Conservation (phyloP, 2,888 invertebrate species). For the Epinotia demarniana region DNA sequence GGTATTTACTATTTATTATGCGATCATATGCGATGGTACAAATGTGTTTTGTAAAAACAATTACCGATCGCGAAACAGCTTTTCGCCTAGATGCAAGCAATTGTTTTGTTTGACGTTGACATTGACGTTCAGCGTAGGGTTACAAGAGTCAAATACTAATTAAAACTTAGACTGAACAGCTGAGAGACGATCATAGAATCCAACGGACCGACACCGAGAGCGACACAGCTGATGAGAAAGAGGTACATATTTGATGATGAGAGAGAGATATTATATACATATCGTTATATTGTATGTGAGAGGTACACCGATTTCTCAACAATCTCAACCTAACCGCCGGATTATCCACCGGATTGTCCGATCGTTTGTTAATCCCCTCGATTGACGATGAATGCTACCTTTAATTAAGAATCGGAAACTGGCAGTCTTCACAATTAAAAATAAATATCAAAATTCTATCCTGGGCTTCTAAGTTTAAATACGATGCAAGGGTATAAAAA, state of each 20-base stretch:
- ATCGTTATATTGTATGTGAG: too few relatives aligned
- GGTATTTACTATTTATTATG: too few relatives aligned
- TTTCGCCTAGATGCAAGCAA: slow-evolving; percentile 9
- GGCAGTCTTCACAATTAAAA: slow-evolving; percentile 36
- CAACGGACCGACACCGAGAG: too few relatives aligned
- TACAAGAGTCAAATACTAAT: not conserved
- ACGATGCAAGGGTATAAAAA: slow-evolving; percentile 58
- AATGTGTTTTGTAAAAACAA: slow-evolving; percentile 14
- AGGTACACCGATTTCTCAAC: too few relatives aligned
- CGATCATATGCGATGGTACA: not conserved
- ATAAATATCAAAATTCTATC: slow-evolving; percentile 22
- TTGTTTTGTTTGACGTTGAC: slow-evolving; percentile 33
- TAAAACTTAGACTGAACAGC: too few relatives aligned
- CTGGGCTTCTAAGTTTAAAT: slow-evolving; percentile 56
- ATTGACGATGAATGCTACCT: slow-evolving; percentile 3
- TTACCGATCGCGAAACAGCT: not conserved
- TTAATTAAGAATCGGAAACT: slow-evolving; percentile 23
- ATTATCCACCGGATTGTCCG: too few relatives aligned
- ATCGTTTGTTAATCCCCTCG: too few relatives aligned
- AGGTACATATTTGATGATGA: too few relatives aligned
- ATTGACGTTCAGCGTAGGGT: slow-evolving; percentile 1
- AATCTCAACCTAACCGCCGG: too few relatives aligned
- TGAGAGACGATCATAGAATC: too few relatives aligned
- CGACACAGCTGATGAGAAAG: too few relatives aligned
- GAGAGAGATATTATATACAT: too few relatives aligned